Evolutionary conservation across 2,888 invertebrate genomes (phyloP), one percentile per base, ranked within the genome.

Genomic region (Drosophila pseudotakahashii): DNA sequence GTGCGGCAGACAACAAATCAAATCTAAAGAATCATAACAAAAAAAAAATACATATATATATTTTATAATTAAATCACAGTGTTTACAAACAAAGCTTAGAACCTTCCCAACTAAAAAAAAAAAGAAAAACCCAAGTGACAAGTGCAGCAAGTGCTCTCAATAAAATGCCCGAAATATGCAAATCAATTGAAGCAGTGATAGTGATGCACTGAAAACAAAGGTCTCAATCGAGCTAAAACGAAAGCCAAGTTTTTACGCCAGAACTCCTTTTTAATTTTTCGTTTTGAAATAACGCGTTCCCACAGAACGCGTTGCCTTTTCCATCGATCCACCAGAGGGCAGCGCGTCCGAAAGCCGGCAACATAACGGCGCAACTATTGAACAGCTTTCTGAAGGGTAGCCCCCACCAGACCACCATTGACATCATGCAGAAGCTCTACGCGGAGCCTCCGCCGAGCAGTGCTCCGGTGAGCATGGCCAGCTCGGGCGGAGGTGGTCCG

Each of bases 371-470:
- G 84, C 90, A 90, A 91, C 74, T 90, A 75, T 81, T 90, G 76
- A 90, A 91, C 76, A 90, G 89, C 75, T 90, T 90, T 74, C 89
- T 90, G 76, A 90, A 90, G 90, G 90, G 90, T 79, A 91, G 91
- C 79, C 90, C 90, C 91, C 90, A 90, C 89, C 90, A 90, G 83
- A 88, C 90, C 76, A 91, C 91, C 87, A 91, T 91, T 80, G 92
- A 91, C 76, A 91, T 91, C 77, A 92, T 92, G 92, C 92, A 92
- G 78, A 92, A 92, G 86, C 90, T 92, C 68, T 92, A 92, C 78
- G 91, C 92, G 76, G 92, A 92, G 83, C 90, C 91, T 75, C 84
- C 85, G 75, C 84, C 91, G 68, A 91, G 89, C 75, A 89, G 88
- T 63, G 90, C 81, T 53, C 91, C 91, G 60, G 89, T 90, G 36